Evolutionary conservation across 2,113 vertebrate species (phyloP), one percentile per base, ranked within the genome.

Genomic region (Eretmochelys imbricata): DNA sequence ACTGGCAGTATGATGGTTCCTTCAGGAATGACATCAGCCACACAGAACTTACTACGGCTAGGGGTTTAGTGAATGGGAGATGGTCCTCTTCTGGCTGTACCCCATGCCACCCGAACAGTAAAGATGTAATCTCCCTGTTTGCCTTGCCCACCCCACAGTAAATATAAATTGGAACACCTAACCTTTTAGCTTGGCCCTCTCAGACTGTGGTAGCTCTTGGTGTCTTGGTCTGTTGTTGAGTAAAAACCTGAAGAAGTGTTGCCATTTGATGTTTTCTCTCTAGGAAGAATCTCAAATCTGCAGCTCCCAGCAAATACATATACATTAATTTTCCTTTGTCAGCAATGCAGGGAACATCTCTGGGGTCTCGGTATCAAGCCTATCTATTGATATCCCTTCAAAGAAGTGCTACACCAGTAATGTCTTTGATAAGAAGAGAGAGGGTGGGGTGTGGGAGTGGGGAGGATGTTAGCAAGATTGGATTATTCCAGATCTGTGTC

Each of bases 401-500:
- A 16, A 85, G 90, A 51, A 96, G 79, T 93, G 84, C 88, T 69
- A n/a, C 62, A 8, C 14, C 88, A 97, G 87, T 80, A 94, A 82
- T 88, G 59, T 94, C 51, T 91, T 85, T 17, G 59, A 9, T 17
- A 57, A 57, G 55, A 57, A 57, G 62, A 19, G 35, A 65, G 62
- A 69, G 62, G 3, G 16, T 5, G 8, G 35, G 35, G 14, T n/a
- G 35, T 69, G 62, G 7, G 14, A 35, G 16, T 17, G 13, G 14
- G 13, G 29, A 62, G 59, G 62, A n/a, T 69, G 62, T 69, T 69
- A 35, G 62, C 8, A 69, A 69, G 35, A 17, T 19, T 69, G 80
- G 59, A 84, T 90, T 94, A 76, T 95, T 82, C 54, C 84, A 96
- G 82, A 94, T 90, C 78, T 93, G 85, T 92, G 57, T 81, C 85